Percentiles rank a stretch among this genome's conserved stretches.
Conservation (phyloP, 2,797 vertebrate species). For the Amblyraja radiata region DNA sequence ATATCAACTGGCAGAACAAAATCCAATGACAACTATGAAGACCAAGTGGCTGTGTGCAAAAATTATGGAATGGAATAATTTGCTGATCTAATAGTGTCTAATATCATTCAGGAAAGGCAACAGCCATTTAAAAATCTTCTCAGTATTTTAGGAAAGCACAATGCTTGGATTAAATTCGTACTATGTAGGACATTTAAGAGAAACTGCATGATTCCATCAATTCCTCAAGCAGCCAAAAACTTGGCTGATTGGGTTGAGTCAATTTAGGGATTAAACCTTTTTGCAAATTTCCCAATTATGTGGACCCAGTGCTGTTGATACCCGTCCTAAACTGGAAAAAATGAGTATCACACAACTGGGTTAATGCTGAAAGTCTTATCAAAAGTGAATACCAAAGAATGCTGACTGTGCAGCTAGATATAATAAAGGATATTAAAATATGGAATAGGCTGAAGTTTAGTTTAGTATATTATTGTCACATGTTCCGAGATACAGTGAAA, state of each 20-base stretch:
- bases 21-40: neutral
- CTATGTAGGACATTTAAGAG: neutral
- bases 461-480: no score
- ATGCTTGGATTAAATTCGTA: neutral
- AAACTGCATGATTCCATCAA: neutral
- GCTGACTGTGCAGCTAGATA: neutral
- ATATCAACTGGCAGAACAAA: neutral
- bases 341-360: neutral
- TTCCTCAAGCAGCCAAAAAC: neutral
- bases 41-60: neutral
- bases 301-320: neutral
- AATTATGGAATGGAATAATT: neutral
- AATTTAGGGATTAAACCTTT: neutral
- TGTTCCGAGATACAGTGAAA: no score
- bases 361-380: neutral
- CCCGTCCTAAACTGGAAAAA: neutral
- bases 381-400: neutral
- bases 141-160: neutral
- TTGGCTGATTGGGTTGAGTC: neutral
- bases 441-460: neutral
- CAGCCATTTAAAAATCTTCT: neutral
- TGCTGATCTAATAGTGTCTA: neutral
- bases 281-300: neutral
- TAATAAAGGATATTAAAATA: neutral
- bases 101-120: neutral